phyloP scores from a whole-genome alignment of 2,888 invertebrate genomes.

The Carpatolechia fugitivella region DNA sequence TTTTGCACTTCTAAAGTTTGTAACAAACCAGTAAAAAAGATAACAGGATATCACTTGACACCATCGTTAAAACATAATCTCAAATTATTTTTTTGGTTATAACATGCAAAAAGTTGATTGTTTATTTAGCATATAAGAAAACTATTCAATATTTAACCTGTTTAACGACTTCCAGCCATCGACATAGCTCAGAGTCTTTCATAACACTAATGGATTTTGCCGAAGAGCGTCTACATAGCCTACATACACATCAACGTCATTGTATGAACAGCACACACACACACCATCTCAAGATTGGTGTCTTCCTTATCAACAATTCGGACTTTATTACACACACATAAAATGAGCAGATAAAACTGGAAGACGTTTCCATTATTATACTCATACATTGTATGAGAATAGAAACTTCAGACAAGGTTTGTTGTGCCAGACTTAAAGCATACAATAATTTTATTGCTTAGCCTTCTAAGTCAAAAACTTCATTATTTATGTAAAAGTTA shows the following conservation, averaged over 20 bases:
- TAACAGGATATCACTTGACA: too few relatives aligned
- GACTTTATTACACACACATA: conserved; percentile 1
- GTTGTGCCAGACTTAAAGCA: too few relatives aligned
- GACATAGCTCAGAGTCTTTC: conserved; percentile 29
- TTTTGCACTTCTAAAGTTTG: too few relatives aligned
- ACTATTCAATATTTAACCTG: too few relatives aligned
- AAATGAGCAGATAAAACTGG: neutral
- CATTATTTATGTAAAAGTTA: neutral
- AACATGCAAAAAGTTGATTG: too few relatives aligned
- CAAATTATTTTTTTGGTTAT: too few relatives aligned
- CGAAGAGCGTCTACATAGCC: conserved; percentile 29
- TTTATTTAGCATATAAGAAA: too few relatives aligned
- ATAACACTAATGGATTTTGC: conserved; percentile 60
- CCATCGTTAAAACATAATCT: too few relatives aligned
- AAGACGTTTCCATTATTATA: neutral
- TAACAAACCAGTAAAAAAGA: too few relatives aligned
- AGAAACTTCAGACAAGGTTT: neutral
- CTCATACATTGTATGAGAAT: neutral
- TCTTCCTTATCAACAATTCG: neutral
- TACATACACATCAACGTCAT: neutral
- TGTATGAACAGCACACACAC: too few relatives aligned
- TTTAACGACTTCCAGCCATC: neutral
- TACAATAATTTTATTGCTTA: too few relatives aligned
- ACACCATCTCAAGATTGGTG: conserved; percentile 1
- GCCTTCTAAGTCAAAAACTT: neutral